Evolutionary conservation across 2,113 vertebrate genomes (phyloP), one percentile per base, ranked within the genome.

Genomic region (Columba livia): DNA sequence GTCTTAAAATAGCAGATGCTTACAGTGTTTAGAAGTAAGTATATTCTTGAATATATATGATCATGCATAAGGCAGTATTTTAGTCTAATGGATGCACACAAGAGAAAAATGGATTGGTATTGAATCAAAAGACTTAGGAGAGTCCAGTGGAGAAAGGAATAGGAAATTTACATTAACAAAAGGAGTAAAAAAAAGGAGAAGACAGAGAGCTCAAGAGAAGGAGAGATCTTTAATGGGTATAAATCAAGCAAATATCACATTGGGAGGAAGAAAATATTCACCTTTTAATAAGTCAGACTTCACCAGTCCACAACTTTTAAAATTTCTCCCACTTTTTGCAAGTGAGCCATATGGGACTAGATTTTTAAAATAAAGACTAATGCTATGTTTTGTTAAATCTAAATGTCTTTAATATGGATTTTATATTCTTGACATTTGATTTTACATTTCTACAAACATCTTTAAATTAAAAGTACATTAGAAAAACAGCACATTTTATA

Each of bases 351-450:
- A 21, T 74, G 84, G 47, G 60, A 88, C 82, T 93, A 38, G 29
- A 6, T 44, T 83, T 78, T 82, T 53, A 71, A 85, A 94, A 94
- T 74, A 91, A 96, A 95, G 88, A 94, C 82, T 96, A 93, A 74
- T 75, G 48, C 60, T 96, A 4, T 90, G 48, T 83, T 88, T 91
- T 75, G 79, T 94, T 57, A 72, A 47, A 85, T 19, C 72, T 83
- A 56, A 10, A 74, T 50, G 25, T 75, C 75, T 96, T 95, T 97
- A 95, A 96, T 94, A 66, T 23, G 24, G 62, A 75, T 87, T 90
- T 87, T 79, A 56, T 87, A 65, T 26, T 75, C 11, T 93, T 90
- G 48, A 93, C 72, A 88, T 78, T 82, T 93, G 24, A 69, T 85
- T 82, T 85, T 77, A 93, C 91, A 95, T 77, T 91, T 96, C 79